These are phyloP conservation scores for Microcebus murinus DNA, from an alignment of 2,113 vertebrate genomes.

Conservation along the genomic window DNA sequence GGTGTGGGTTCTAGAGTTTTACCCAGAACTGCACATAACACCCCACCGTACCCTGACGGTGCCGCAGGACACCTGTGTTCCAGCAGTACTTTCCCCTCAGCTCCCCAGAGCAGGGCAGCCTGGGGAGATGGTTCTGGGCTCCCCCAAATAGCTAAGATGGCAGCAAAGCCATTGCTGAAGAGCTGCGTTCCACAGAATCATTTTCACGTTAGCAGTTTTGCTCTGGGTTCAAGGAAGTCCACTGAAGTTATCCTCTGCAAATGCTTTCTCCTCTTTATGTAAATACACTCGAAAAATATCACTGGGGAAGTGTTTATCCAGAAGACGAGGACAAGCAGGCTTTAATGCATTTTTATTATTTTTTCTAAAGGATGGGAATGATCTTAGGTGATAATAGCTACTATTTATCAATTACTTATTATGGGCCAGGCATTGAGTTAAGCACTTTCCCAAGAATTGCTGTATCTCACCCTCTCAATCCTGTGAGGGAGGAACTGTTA, in stretches of 20 bases:
- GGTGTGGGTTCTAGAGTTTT: neutral
- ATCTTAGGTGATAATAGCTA: no score
- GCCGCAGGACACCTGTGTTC: accelerated
- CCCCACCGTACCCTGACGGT: no score
- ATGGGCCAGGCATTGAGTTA: neutral
- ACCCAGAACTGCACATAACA: neutral
- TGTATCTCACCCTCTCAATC: no score
- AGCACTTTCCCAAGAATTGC: neutral
- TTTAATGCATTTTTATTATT: accelerated
- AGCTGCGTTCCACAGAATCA: neutral
- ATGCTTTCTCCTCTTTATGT: no score
- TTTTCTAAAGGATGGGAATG: neutral
- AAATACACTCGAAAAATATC: neutral
- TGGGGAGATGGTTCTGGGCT: no score
- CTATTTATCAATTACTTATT: neutral
- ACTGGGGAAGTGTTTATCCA: neutral
- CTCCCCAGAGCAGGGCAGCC: neutral
- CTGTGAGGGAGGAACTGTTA: neutral
- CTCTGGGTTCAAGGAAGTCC: neutral
- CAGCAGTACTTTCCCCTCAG: accelerated
- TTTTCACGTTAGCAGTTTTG: neutral
- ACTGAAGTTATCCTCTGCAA: neutral
- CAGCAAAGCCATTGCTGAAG: neutral
- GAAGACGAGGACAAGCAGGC: accelerated
- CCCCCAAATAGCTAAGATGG: neutral